These are phyloP conservation scores for Montipora sp. DNA, from an alignment of 64 coral and sea anemone genomes.

Conservation along the genomic window DNA sequence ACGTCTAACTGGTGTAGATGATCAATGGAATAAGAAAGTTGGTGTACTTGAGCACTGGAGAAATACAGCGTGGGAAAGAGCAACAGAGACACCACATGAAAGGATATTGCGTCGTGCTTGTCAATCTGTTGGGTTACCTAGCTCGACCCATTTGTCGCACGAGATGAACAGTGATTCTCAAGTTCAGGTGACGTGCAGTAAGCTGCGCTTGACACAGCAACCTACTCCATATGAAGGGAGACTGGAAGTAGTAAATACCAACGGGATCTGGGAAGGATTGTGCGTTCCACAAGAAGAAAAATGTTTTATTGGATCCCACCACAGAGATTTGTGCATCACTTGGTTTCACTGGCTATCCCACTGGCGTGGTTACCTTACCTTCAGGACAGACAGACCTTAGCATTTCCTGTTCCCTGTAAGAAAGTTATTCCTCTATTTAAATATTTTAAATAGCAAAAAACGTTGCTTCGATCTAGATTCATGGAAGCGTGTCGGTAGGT, in stretches of 20 bases:
- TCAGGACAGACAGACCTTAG: constrained; percentile 10
- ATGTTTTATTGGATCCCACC: not conserved
- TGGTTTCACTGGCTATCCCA: not conserved
- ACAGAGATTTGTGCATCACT: not conserved
- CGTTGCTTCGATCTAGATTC: too few species aligned
- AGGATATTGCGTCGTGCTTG: not conserved
- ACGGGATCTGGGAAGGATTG: constrained; percentile 4
- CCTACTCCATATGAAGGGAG: constrained; percentile 33
- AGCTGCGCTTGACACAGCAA: constrained; percentile 7
- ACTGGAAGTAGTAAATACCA: constrained; percentile 36
- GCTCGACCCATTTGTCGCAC: not conserved
- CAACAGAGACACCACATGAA: not conserved
- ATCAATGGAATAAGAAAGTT: constrained; percentile 10
- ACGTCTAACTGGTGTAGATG: not conserved
- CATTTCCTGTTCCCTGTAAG: not conserved
- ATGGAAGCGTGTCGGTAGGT: too few species aligned
- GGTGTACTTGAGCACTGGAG: constrained; percentile 14
- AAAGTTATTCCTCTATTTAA: not conserved
- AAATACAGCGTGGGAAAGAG: not conserved
- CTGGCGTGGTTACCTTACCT: not conserved
- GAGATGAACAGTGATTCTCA: not conserved
- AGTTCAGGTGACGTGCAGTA: not conserved
- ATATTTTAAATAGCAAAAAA: too few species aligned
- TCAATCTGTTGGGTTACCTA: not conserved
- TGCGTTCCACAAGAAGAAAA: not conserved